These are phyloP conservation scores for Diprion similis DNA, from an alignment of 1,140 invertebrate genomes.

Conservation along the genomic window DNA sequence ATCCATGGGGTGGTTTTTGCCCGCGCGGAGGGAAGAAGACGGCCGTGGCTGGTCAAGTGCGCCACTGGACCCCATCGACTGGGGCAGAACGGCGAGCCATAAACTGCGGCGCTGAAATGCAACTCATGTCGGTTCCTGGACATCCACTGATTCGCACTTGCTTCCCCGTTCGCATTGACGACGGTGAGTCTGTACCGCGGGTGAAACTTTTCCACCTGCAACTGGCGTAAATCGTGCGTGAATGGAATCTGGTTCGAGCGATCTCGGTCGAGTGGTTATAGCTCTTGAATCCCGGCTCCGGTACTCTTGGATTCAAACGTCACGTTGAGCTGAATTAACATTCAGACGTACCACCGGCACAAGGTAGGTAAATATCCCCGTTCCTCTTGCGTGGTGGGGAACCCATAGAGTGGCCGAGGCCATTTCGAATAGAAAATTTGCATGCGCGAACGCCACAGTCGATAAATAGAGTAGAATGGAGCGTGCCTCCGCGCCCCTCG, in stretches of 20 bases:
- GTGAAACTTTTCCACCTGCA: neutral
- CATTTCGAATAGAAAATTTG: conserved; percentile 4
- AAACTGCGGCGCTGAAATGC: too few relatives aligned
- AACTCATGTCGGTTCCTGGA: too few relatives aligned
- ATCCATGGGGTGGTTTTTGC: neutral
- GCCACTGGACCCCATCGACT: too few relatives aligned
- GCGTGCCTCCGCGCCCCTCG: neutral
- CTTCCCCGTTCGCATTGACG: too few relatives aligned
- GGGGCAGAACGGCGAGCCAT: too few relatives aligned
- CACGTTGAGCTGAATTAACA: conserved; percentile 3
- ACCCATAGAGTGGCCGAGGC: neutral
- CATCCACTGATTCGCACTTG: too few relatives aligned
- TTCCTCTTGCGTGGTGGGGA: neutral
- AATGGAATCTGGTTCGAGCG: neutral
- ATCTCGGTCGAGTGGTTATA: neutral
- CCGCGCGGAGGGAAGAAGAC: too few relatives aligned
- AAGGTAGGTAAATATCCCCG: neutral
- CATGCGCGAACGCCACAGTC: conserved; percentile 2
- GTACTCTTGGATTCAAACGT: neutral
- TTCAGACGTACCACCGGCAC: neutral
- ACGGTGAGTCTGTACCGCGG: neutral
- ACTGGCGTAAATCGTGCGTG: neutral
- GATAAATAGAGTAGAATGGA: neutral
- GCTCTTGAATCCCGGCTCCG: neutral
- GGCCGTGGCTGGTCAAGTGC: too few relatives aligned